These are phyloP conservation scores for Parapsyche elsis DNA, from an alignment of 1,140 invertebrate genomes.

Conservation along the genomic window DNA sequence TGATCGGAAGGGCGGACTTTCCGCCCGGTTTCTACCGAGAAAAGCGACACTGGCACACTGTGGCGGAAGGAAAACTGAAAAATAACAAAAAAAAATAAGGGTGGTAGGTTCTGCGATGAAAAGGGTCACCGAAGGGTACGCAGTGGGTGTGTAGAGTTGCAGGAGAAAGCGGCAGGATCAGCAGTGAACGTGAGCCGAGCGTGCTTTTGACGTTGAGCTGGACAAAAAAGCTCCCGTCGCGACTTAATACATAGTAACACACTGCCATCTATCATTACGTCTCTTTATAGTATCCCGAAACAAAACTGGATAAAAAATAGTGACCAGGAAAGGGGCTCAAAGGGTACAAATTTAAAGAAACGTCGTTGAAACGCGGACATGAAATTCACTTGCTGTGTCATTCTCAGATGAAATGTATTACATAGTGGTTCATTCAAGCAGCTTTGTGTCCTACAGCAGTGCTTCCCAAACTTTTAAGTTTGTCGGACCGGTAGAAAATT, in stretches of 20 bases:
- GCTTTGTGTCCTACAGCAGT: no score
- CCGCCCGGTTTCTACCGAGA: neutral
- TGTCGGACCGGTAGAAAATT: no score
- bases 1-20: slow-evolving; percentile 42
- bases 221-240: neutral
- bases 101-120: neutral
- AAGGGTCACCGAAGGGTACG: neutral
- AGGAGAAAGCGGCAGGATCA: neutral
- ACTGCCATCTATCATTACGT: slow-evolving; percentile 21
- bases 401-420: no score
- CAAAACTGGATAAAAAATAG: slow-evolving; percentile 4
- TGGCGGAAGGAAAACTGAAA: neutral
- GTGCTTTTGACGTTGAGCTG: slow-evolving; percentile 4
- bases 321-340: no score
- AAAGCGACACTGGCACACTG: neutral
- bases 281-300: neutral
- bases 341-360: no score
- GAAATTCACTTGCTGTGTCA: no score
- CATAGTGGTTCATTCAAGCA: no score
- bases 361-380: no score
- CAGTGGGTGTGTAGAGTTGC: no score
- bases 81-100: neutral
- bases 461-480: no score
- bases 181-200: neutral
- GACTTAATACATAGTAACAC: neutral